These are phyloP conservation scores for Sclerodermus sp. DNA, from an alignment of 2,888 invertebrate genomes.

Conservation along the genomic window DNA sequence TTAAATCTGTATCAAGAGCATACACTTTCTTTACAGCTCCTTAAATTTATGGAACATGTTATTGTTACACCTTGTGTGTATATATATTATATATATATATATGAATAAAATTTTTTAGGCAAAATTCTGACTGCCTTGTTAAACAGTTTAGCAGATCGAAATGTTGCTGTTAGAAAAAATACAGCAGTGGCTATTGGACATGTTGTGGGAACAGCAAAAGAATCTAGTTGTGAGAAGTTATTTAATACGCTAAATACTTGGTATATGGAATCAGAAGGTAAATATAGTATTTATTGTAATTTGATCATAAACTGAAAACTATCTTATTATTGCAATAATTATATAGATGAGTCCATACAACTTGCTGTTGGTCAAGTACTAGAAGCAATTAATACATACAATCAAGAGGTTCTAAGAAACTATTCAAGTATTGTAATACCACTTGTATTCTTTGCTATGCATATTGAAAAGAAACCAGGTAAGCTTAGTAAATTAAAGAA, in stretches of 20 bases:
- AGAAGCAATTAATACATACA: conserved; percentile 79
- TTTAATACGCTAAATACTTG: conserved; percentile 66
- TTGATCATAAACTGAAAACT: not conserved
- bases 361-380: conserved; percentile 75
- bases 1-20: too few species aligned
- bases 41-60: too few species aligned
- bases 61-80: too few species aligned
- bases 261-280: conserved; percentile 72
- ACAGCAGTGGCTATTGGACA: conserved; percentile 85
- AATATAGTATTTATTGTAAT: conserved; percentile 6
- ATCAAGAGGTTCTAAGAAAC: conserved; percentile 79
- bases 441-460: conserved; percentile 88
- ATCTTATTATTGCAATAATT: conserved; percentile 21
- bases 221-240: conserved; percentile 68
- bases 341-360: conserved; percentile 73
- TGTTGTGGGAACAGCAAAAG: conserved; percentile 80
- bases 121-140: conserved; percentile 69
- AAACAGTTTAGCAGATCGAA: conserved; percentile 81
- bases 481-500: conserved; percentile 8
- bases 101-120: conserved; percentile 46
- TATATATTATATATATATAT: not conserved
- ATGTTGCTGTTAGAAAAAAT: conserved; percentile 79
- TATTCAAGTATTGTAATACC: conserved; percentile 77
- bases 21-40: too few species aligned
- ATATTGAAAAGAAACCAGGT: conserved; percentile 73